A percentile compares a stretch with the other conserved stretches of the same genome.
phyloP scores from a whole-genome alignment of 2,113 vertebrate species.

The Tyto alba region DNA sequence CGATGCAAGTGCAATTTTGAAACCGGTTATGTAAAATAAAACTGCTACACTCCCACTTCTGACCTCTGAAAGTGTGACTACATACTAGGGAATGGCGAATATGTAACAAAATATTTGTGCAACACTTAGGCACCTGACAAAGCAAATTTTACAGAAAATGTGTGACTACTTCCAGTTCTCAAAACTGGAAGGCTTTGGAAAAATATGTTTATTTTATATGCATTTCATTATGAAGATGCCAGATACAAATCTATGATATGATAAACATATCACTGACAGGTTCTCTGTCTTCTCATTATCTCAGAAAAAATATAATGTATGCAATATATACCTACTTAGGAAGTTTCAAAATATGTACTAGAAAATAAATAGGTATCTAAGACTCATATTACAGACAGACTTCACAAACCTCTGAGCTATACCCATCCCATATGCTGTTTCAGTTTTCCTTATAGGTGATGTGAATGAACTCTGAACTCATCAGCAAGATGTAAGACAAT shows the following conservation, averaged over 20 bases:
- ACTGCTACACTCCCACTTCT: neutral
- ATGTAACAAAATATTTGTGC: neutral
- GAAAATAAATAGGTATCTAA: neutral
- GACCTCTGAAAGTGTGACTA: neutral
- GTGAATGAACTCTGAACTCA: neutral
- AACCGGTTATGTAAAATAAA: neutral
- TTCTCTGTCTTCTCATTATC: neutral
- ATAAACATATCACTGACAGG: neutral
- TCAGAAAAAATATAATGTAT: neutral
- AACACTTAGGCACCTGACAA: neutral
- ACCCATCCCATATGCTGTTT: neutral
- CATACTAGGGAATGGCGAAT: neutral
- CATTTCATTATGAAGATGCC: neutral
- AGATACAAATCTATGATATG: neutral
- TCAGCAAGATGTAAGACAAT: neutral
- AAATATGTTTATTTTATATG: neutral
- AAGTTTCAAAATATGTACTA: neutral
- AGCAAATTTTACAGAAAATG: neutral
- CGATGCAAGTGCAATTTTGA: neutral
- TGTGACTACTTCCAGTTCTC: neutral
- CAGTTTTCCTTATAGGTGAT: neutral
- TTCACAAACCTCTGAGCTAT: neutral
- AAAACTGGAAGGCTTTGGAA: neutral
- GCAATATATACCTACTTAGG: neutral
- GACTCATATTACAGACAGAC: neutral